phyloP scores from a whole-genome alignment of 2,113 vertebrate species.

The Serilophus lunatus region DNA sequence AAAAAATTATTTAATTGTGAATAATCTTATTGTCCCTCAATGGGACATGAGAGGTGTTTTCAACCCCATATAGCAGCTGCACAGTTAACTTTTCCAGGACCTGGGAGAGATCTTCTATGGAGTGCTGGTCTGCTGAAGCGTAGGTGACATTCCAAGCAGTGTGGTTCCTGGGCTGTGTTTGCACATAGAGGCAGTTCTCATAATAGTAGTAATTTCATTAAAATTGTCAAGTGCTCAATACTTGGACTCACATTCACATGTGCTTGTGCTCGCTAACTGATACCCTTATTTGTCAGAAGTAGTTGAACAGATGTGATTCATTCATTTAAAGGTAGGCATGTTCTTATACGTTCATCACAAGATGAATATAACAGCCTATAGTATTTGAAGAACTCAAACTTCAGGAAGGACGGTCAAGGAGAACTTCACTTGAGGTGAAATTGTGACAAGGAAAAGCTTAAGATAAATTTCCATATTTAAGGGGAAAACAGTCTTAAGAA shows the following conservation, averaged over 20 bases:
- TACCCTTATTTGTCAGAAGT: neutral
- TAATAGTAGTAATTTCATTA: neutral
- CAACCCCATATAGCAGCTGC: neutral
- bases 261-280: neutral
- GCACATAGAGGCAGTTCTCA: neutral
- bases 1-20: neutral
- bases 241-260: neutral
- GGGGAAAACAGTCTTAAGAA: neutral
- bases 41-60: neutral
- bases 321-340: neutral
- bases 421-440: neutral
- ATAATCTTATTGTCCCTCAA: neutral
- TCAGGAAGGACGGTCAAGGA: neutral
- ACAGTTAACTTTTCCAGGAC: neutral
- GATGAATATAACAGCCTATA: neutral
- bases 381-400: neutral
- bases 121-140: neutral
- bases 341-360: neutral
- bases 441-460: neutral
- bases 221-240: neutral
- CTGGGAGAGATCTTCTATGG: neutral
- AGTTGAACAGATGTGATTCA: neutral
- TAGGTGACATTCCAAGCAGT: neutral
- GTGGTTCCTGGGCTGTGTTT: neutral
- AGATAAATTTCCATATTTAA: neutral